Percentiles rank a stretch among this genome's conserved stretches.
These are phyloP conservation scores for Galaxias olidus DNA, from an alignment of 2,797 vertebrate species.

Conservation along the genomic window DNA sequence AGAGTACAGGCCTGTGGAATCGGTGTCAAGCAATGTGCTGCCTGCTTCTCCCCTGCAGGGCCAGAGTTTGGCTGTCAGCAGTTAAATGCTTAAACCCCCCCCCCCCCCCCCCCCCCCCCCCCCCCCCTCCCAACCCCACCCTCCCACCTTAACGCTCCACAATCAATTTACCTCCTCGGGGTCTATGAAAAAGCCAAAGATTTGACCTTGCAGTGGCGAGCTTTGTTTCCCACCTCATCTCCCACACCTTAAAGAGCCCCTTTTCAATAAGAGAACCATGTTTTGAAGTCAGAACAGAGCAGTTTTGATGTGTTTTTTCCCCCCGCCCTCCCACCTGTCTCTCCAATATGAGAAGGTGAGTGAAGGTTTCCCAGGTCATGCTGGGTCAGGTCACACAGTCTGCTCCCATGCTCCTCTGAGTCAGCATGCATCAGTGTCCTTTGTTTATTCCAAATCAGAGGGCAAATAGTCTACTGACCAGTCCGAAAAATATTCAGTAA, in stretches of 20 bases:
- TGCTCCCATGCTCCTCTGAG: too few species aligned
- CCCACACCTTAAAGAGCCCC: slow-evolving; percentile 57
- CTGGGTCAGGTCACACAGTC: too few species aligned
- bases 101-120: slow-evolving; percentile 7
- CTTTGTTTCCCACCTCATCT: slow-evolving; percentile 58
- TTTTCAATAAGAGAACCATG: slow-evolving; percentile 41
- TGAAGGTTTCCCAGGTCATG: background rate
- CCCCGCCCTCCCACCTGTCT: too few species aligned
- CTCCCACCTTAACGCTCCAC: slow-evolving; percentile 65
- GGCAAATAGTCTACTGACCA: too few species aligned
- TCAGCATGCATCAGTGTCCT: too few species aligned
- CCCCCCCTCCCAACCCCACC: slow-evolving; percentile 52
- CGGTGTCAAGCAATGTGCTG: slow-evolving; percentile 67
- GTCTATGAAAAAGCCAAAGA: slow-evolving; percentile 65
- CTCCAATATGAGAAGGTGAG: background rate
- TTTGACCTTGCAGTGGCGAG: slow-evolving; percentile 66
- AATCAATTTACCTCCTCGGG: slow-evolving; percentile 76
- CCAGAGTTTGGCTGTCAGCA: slow-evolving; percentile 75
- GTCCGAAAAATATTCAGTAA: too few species aligned
- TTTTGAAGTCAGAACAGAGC: slow-evolving; percentile 13
- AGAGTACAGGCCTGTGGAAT: slow-evolving; percentile 68
- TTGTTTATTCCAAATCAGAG: too few species aligned
- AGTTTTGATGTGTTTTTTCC: background rate
- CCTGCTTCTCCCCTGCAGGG: slow-evolving; percentile 65
- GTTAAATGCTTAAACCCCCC: slow-evolving; percentile 64